Percentiles rank a stretch among this genome's conserved stretches.
Conservation (phyloP, 1,140 invertebrate species). For the Sweltsa coloradensis region DNA sequence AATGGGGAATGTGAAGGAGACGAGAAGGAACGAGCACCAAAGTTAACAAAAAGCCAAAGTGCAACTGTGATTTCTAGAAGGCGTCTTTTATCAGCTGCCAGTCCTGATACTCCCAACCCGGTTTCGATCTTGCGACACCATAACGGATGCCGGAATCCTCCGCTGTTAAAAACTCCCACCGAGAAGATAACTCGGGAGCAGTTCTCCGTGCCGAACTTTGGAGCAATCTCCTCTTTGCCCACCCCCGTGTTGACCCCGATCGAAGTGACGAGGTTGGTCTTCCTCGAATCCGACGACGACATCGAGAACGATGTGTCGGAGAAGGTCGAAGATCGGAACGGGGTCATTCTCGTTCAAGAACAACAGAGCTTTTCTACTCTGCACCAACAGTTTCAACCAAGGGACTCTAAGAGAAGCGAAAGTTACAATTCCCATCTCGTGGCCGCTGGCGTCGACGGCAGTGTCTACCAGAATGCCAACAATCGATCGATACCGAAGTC, state of each 20-base stretch:
- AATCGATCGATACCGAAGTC: constrained; percentile 27
- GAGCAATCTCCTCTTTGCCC: constrained; percentile 21
- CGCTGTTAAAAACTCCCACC: too few species aligned
- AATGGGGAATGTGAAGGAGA: not conserved
- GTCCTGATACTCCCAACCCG: too few species aligned
- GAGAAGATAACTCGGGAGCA: constrained; percentile 41
- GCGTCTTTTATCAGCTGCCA: too few species aligned
- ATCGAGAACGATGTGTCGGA: constrained; percentile 33
- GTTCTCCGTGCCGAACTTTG: constrained; percentile 64
- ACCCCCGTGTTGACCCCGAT: constrained; percentile 42
- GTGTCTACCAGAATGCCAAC: constrained; percentile 38
- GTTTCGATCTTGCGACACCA: too few species aligned
- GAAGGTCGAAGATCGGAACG: constrained; percentile 7
- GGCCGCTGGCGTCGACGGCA: constrained; percentile 43
- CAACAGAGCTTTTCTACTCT: constrained; percentile 20
- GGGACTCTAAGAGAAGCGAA: constrained; percentile 28
- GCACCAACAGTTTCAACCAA: constrained; percentile 23
- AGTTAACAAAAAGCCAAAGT: too few species aligned
- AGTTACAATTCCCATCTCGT: constrained; percentile 43
- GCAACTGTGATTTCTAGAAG: too few species aligned
- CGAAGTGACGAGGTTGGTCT: constrained; percentile 54
- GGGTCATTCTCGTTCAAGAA: not conserved
- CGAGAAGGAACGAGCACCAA: constrained; percentile 20
- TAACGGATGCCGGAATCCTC: too few species aligned
- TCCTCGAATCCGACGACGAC: constrained; percentile 55